Base-by-base conservation (phyloP, 2,797 vertebrate species). In the Falco concolor region DNA sequence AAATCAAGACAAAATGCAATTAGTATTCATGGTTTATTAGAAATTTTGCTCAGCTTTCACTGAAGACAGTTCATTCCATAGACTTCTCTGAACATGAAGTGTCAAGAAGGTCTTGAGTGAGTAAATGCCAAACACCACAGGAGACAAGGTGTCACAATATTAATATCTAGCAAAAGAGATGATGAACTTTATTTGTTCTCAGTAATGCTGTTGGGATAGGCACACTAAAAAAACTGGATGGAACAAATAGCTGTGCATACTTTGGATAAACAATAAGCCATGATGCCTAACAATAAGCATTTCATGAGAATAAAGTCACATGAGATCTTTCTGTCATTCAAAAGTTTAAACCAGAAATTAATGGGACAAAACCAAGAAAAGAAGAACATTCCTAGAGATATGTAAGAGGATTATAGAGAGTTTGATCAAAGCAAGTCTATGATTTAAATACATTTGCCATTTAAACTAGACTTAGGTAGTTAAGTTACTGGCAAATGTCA, bases 101-200 rank as follows among this genome's bases (percentile, higher is more conserved):
- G 10, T 69, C 56, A 80, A 40, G 47, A 70, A 59, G 20, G 15
- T 34, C 65, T 80, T 69, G 54, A 70, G 21, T 76, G 36, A 72
- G 22, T 69, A 65, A 88, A 80, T 3, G 3, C 38, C 32, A 88
- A 91, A 73, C 42, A 79, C 22, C 47, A 94, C 61, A 93, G 79
- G 68, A 93, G 64, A 90, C 68, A 32, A 76, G 76, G 72, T 73
- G 64, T 67, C 44, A 47, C 28, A 74, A 63, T 64, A 56, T 76
- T 92, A 50, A 42, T 65, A 77, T 69, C 38, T 87, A 44, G 40
- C 38, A 90, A 94, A 93, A 88, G 12, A 94, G 57, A 45, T 44
- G 6, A 80, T 50, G 64, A 82, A 50, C 49, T 95, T 94, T 92
- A 96, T 94, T 96, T 86, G 56, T 80, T 92, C 56, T 42, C 42